phyloP scores from a whole-genome alignment of 2,797 vertebrate species.

The Intellagama lesueurii region DNA sequence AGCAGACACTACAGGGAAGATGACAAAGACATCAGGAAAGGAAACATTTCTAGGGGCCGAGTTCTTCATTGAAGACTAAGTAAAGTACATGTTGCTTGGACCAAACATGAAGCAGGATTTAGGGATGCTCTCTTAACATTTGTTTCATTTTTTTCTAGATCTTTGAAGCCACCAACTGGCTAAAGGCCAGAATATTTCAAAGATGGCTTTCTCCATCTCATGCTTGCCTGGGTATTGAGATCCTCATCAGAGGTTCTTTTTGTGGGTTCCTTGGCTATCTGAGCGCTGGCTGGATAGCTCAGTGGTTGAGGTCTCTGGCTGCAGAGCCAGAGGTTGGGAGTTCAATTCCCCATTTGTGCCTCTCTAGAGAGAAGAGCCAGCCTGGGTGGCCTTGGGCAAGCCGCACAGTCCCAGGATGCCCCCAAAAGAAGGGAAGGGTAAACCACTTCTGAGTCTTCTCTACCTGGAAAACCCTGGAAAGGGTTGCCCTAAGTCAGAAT shows the following conservation, averaged over 20 bases:
- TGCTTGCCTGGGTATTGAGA: not conserved
- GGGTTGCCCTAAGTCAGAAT: too few species aligned
- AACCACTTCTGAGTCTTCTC: too few species aligned
- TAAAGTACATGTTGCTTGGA: constrained; percentile 62
- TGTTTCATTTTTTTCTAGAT: not conserved
- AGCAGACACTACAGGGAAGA: constrained; percentile 39
- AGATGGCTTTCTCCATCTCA: rapidly evolving
- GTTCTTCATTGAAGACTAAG: constrained; percentile 64
- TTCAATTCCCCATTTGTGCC: too few species aligned
- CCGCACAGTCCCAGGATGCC: too few species aligned
- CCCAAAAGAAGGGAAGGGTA: too few species aligned
- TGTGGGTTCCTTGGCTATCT: not conserved
- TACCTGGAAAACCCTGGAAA: too few species aligned
- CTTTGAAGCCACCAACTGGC: not conserved
- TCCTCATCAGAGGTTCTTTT: not conserved
- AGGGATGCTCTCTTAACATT: constrained; percentile 24
- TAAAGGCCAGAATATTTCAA: not conserved
- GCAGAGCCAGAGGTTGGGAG: too few species aligned
- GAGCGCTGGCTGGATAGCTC: not conserved
- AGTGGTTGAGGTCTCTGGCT: too few species aligned
- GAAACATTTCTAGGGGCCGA: constrained; percentile 55
- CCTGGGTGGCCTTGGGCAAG: too few species aligned
- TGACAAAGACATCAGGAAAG: not conserved
- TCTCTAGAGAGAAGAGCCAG: too few species aligned
- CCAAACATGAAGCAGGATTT: constrained; percentile 54